Evolutionary conservation across 2,888 invertebrate genomes (phyloP), one percentile per base, ranked within the genome.

Genomic region (Cryptosula pallasiana): DNA sequence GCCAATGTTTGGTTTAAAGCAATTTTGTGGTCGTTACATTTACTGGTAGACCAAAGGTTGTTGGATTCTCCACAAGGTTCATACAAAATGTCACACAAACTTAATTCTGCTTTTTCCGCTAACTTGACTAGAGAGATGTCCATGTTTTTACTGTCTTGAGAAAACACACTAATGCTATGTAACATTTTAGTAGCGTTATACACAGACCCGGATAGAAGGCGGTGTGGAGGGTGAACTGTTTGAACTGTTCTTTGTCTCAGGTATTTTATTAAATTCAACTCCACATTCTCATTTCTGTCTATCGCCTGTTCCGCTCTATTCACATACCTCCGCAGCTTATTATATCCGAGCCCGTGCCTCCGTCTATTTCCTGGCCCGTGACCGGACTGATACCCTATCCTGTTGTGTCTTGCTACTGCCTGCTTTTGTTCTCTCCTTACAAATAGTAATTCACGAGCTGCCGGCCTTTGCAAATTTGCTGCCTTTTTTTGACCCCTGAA

Each of bases 81-180:
- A 32, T 63, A 63, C 29, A 63, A 32, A 63, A 63, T 32, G 34
- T 63, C 63, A n/a, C 63, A 63, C 32, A 63, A 13, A 34, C 34
- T n/a, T n/a, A 63, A 27, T 16, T 32, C 32, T 29, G 63, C 29
- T 63, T 63, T 63, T 27, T 63, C 27, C 13, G 63, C 13, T 27
- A 63, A 27, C 9, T 29, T 9, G 13, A 63, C n/a, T 3, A 63
- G 34, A 32, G 63, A 63, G 16, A 13, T 3, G n/a, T 63, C 63
- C 63, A 63, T 63, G 63, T 63, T 27, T 27, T 32, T 32, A 3
- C n/a, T 32, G 32, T 63, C 63, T 63, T 27, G 32, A 5, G 63
- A 63, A 29, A 63, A 32, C 2, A 63, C 32, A 29, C 13, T 9
- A 3, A 63, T 27, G 32, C 32, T 32, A 16, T 27, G 27, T 3